phyloP scores from a whole-genome alignment of 2,797 vertebrate species.

The Florisuga fusca region DNA sequence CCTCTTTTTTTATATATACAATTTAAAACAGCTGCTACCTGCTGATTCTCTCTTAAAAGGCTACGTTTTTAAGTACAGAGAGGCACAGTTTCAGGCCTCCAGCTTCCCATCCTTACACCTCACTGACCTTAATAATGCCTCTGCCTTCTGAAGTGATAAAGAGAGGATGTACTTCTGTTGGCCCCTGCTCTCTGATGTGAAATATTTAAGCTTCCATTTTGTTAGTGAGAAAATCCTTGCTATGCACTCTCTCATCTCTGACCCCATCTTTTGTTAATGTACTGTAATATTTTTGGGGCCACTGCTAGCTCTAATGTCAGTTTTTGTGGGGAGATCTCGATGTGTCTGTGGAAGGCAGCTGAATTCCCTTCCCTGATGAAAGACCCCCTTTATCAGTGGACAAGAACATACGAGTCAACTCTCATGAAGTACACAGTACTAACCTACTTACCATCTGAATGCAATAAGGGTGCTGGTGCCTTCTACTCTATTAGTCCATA shows the following conservation, averaged over 20 bases:
- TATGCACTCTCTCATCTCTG: conserved; percentile 30
- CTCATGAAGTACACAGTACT: background rate
- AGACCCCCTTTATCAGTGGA: background rate
- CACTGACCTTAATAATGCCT: conserved; percentile 61
- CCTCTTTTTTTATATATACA: background rate
- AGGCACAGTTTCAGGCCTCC: conserved; percentile 27
- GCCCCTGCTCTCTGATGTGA: conserved; percentile 43
- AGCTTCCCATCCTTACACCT: conserved; percentile 46
- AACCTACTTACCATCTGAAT: background rate
- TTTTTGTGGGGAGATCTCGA: background rate
- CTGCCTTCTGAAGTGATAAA: conserved; percentile 60
- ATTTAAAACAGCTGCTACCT: conserved; percentile 43
- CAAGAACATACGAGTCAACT: background rate
- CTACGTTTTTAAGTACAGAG: background rate
- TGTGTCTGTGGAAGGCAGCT: background rate
- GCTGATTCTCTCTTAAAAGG: conserved; percentile 15
- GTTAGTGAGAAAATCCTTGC: conserved; percentile 47
- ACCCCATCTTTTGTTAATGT: background rate
- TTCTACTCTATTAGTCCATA: background rate
- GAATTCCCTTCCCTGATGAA: background rate
- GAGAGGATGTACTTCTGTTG: conserved; percentile 29
- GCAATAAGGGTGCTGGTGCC: background rate
- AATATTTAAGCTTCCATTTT: conserved; percentile 55
- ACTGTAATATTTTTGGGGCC: background rate
- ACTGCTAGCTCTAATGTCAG: background rate